Evolutionary conservation across 2,797 vertebrate genomes (phyloP).

Genomic region (Coluber constrictor): DNA sequence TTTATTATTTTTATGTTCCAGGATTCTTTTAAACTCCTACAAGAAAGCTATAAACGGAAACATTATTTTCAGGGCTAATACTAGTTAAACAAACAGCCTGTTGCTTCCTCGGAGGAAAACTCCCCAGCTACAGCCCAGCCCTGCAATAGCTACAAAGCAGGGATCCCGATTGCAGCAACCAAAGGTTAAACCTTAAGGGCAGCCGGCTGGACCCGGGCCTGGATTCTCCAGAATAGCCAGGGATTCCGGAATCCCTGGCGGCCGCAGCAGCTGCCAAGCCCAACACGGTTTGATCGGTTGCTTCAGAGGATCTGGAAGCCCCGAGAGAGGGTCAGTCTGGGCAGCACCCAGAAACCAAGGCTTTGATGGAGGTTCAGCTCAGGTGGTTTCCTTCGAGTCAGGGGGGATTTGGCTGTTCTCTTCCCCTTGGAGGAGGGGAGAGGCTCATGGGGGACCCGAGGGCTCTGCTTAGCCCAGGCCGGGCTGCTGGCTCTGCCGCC

Average conservation of each 20-base stretch:
- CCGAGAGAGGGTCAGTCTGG: too few relatives aligned
- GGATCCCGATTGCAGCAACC: neutral
- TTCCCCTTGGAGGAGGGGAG: too few relatives aligned
- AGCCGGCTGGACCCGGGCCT: neutral
- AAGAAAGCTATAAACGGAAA: neutral
- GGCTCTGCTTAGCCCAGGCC: too few relatives aligned
- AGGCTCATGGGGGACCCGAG: accelerated
- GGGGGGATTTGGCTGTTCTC: too few relatives aligned
- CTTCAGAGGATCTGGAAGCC: too few relatives aligned
- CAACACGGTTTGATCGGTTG: too few relatives aligned
- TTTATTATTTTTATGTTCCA: neutral
- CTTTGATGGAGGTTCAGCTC: too few relatives aligned
- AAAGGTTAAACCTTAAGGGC: neutral
- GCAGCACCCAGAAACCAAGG: too few relatives aligned
- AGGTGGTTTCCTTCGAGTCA: too few relatives aligned
- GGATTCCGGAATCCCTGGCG: neutral
- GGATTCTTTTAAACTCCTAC: neutral
- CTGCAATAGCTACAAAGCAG: neutral
- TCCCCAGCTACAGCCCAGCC: neutral
- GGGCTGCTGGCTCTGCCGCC: too few relatives aligned
- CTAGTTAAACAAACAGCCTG: neutral
- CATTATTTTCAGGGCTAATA: neutral
- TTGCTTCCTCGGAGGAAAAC: neutral
- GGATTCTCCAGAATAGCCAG: neutral
- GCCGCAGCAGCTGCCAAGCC: too few relatives aligned